Conservation (phyloP, 2,888 invertebrate genomes). For the Coremacera marginata region DNA sequence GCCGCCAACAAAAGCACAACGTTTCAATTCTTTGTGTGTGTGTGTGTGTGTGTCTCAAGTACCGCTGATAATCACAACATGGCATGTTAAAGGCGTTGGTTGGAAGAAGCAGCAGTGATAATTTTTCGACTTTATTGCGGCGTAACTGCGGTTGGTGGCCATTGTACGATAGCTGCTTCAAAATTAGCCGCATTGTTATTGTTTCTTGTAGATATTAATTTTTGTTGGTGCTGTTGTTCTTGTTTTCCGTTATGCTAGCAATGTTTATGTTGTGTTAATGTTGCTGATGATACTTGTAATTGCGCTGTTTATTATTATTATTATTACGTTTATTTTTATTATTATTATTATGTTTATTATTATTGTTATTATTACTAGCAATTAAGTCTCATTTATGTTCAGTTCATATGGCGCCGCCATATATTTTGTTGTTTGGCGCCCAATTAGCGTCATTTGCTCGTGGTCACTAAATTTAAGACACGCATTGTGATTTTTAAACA, state of each 20-base stretch:
- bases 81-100: background rate
- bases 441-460: background rate
- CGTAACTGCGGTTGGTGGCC: background rate
- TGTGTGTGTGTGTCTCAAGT: no score
- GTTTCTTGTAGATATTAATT: background rate
- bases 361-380: constrained; percentile 2
- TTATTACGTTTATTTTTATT: background rate
- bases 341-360: background rate
- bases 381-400: background rate
- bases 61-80: background rate
- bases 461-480: no score
- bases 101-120: background rate
- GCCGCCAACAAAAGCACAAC: no score
- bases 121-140: constrained; percentile 1
- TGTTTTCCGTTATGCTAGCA: background rate
- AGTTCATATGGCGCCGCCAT: background rate
- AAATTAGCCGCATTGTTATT: background rate
- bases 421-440: background rate
- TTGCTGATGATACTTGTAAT: constrained; percentile 23
- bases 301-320: constrained; percentile 13
- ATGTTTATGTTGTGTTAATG: constrained; percentile 21
- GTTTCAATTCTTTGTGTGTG: no score
- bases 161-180: background rate
- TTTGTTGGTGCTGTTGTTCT: no score
- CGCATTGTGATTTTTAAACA: no score